Evolutionary conservation across 1,140 invertebrate species (phyloP), one percentile per base, ranked within the genome.

Genomic region (Marisa cornuarietis): DNA sequence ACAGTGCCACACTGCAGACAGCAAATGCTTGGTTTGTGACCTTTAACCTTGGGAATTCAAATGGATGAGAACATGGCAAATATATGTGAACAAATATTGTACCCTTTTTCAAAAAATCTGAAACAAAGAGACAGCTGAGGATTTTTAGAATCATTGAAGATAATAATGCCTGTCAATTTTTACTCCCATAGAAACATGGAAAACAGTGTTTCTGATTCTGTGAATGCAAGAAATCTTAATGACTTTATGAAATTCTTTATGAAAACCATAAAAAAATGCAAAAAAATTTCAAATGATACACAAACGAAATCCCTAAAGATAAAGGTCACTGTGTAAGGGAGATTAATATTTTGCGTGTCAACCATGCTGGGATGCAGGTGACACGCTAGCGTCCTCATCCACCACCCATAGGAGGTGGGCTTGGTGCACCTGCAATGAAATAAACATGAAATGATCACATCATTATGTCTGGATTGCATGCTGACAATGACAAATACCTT

Each of bases 331-430:
- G 10, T 1, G 6, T 14, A 22, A n/a, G 10, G 22, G 22, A 13
- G n/a, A 24, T 31, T 4, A 75, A 13, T 4, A n/a, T 4, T 20
- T 9, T 20, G 76, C 76, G 76, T 77, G 76, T 77, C 76, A 66
- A 42, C n/a, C 63, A 51, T n/a, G 58, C 76, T 13, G 24, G 8
- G 52, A 42, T n/a, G 31, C 24, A 24, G 63, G 63, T 54, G 76
- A 77, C 76, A 77, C 76, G 73, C 51, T 87, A 87, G 76, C 86
- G 81, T 71, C 86, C 86, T 87, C 86, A 87, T 85, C 86, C 86
- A 63, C 85, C 85, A 49, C 82, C 85, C 86, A 87, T 87, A n/a
- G 86, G 86, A 65, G 86, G 86, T 54, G 85, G 81, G 76, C 79
- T 77, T 10, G 86, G 84, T 6, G 71, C 86, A 75, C 82, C 84